Conservation (phyloP, 2,797 vertebrate genomes). For the Eospalax fontanierii region DNA sequence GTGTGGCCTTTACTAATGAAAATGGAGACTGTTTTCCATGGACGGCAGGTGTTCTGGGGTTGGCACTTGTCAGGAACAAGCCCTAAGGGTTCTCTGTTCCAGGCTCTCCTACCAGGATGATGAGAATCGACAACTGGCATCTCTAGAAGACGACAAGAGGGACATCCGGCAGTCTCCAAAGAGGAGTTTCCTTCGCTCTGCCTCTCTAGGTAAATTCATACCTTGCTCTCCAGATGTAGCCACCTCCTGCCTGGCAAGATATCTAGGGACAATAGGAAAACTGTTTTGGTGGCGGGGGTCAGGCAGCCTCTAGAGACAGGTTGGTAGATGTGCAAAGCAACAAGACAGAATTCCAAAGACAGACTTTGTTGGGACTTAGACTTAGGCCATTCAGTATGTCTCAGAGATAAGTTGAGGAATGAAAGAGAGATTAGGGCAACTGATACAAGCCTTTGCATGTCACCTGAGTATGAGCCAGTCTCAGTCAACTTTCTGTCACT, state of each 20-base stretch:
- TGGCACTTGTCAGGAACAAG: neutral
- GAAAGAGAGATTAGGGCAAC: neutral
- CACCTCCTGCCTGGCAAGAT: neutral
- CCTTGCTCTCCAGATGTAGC: neutral
- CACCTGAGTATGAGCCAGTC: neutral
- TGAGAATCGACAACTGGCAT: conserved; percentile 95
- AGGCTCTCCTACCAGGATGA: conserved; percentile 97
- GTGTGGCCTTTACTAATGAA: neutral
- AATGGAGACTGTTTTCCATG: neutral
- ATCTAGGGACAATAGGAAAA: neutral
- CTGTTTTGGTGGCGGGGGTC: neutral
- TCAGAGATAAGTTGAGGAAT: neutral
- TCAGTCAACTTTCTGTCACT: neutral
- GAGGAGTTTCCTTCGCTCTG: conserved; percentile 96
- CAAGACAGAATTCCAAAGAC: neutral
- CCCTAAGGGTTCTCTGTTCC: conserved; percentile 78
- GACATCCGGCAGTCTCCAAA: conserved; percentile 93
- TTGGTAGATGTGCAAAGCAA: neutral
- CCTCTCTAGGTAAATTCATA: conserved; percentile 92
- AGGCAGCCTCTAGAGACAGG: neutral
- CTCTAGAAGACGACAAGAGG: conserved; percentile 91
- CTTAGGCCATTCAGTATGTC: rapidly evolving
- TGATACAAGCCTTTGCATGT: no score
- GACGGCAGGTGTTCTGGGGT: neutral
- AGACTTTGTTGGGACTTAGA: neutral